A percentile compares a stretch with the other conserved stretches of the same genome.
Conservation (phyloP, 2,797 vertebrate genomes). For the Cossypha niveicapilla region DNA sequence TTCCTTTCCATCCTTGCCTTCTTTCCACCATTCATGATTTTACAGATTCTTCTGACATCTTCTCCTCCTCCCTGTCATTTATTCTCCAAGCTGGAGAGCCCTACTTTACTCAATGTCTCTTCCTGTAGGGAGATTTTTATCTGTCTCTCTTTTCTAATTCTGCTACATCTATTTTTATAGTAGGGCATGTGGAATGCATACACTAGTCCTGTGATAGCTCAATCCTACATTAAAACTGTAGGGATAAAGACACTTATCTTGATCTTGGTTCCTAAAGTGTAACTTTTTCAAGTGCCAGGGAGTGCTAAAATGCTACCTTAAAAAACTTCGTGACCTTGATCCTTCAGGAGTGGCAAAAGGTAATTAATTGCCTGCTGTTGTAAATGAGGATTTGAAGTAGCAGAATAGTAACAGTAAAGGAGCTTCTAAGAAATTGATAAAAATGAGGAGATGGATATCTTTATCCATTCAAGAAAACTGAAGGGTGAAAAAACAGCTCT, state of each 20-base stretch:
- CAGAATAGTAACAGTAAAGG: neutral
- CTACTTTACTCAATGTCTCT: neutral
- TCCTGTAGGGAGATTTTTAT: neutral
- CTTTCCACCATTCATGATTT: neutral
- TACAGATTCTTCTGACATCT: neutral
- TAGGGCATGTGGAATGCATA: rapidly evolving
- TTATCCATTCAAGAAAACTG: neutral
- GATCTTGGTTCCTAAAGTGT: neutral
- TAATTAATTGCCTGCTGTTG: neutral
- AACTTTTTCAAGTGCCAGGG: neutral
- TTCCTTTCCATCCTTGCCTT: neutral
- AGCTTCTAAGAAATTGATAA: neutral
- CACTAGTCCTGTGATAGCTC: neutral
- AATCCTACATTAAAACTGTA: neutral
- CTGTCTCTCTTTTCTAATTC: neutral
- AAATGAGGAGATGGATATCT: neutral
- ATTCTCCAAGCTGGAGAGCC: neutral
- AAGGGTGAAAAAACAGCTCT: neutral
- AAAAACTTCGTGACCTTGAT: neutral
- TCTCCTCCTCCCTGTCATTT: neutral
- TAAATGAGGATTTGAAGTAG: neutral
- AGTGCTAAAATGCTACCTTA: neutral
- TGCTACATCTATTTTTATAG: neutral
- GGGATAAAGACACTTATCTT: neutral
- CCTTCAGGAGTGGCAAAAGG: neutral